These are phyloP conservation scores for Dreissena polymorpha DNA, from an alignment of 1,140 invertebrate genomes.

Conservation along the genomic window DNA sequence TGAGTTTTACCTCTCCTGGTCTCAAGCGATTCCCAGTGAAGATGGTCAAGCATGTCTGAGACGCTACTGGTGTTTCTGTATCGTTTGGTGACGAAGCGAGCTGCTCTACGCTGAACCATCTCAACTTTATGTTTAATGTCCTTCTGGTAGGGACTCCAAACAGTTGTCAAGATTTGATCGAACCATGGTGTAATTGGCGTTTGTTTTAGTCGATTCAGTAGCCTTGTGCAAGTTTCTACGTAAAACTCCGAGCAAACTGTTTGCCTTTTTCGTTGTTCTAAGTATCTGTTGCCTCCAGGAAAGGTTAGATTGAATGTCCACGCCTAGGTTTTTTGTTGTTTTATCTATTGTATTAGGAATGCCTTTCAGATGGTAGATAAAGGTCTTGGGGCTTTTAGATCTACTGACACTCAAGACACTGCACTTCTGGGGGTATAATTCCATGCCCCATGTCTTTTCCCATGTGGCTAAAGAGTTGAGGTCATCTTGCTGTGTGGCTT, in stretches of 20 bases:
- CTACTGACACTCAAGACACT: slow-evolving; percentile 4
- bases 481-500: background rate
- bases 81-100: slow-evolving; percentile 42
- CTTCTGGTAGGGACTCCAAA: slow-evolving; percentile 1
- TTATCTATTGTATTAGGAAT: background rate
- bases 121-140: slow-evolving; percentile 30
- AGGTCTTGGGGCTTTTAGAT: background rate
- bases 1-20: slow-evolving; percentile 3
- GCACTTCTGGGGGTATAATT: background rate
- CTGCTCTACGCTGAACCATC: slow-evolving; percentile 60
- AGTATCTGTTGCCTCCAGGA: slow-evolving; percentile 86
- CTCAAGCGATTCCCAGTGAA: slow-evolving; percentile 8
- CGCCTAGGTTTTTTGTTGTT: slow-evolving; percentile 3
- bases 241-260: slow-evolving; percentile 19
- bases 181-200: background rate
- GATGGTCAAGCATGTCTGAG: slow-evolving; percentile 42
- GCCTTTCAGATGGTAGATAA: slow-evolving; percentile 3
- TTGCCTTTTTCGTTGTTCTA: slow-evolving; percentile 30
- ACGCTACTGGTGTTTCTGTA: slow-evolving; percentile 46
- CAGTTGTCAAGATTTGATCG: slow-evolving; percentile 7
- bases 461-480: slow-evolving; percentile 12
- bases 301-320: slow-evolving; percentile 1
- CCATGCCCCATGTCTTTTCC: slow-evolving; percentile 9
- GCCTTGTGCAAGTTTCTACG: background rate
- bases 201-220: background rate